Base-by-base conservation (phyloP, 2,797 vertebrate genomes). In the Catamblyrhynchus diadema region DNA sequence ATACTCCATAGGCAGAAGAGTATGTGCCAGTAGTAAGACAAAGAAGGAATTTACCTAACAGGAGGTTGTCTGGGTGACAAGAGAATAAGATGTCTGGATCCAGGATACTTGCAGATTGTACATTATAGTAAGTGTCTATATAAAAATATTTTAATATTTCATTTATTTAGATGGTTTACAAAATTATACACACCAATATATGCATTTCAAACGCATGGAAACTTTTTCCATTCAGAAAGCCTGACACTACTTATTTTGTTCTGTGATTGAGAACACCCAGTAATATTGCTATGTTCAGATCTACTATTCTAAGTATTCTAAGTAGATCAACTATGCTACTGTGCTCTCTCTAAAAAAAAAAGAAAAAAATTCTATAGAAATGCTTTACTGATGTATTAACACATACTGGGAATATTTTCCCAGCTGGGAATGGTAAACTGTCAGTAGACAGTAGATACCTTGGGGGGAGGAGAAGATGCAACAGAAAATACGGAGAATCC, bases 391-490 rank as follows among this genome's bases (percentile, higher is more conserved):
- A 47, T 59, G 19, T 39, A 30, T 14, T 71, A 71, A 39, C 11
- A 53, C 39, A 70, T 69, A 27, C 22, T 59, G 45, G 25, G 45
- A 75, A 57, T 69, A 81, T 71, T 77, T 91, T 83, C 64, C 79
- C 50, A 69, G 11, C 47, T 81, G 61, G 50, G 75, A 75, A 57
- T 37, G 50, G 73, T 24, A 47, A 91, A 66, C 27, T 60, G 11
- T 48, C 73, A 75, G 59, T 14, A 48, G 28, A 57, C 12, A 73
- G 33, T 6, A 66, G 73, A 56, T 42, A 19, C 9, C 27, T 42
- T 4, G 6, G 0, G 6, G 30, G 20, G 6, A 35, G 25, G 24
- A 22, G 9, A 60, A 12, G 11, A n/a, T 62, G 53, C 33, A 71
- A 30, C n/a, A 54, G 70, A 51, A 64, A 64, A 22, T 22, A 78